Conservation (phyloP, 2,888 invertebrate genomes). For the Baccha elongata region DNA sequence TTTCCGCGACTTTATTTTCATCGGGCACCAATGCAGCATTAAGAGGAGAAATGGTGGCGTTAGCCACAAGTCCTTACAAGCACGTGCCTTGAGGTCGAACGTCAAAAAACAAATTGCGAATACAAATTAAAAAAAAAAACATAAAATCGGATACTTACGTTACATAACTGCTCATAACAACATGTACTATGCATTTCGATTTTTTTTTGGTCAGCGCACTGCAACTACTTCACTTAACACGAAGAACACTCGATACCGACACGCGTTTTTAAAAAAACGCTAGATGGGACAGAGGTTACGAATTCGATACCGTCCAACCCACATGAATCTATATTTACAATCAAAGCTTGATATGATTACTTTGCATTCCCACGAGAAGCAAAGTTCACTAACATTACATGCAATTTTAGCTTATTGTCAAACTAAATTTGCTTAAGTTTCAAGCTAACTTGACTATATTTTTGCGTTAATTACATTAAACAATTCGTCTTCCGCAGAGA, state of each 20-base stretch:
- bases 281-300: no score
- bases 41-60: conserved; percentile 41
- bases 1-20: neutral
- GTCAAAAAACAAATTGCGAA: conserved; percentile 8
- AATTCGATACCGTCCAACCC: no score
- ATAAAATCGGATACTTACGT: conserved; percentile 27
- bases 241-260: conserved; percentile 55
- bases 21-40: conserved; percentile 29
- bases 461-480: no score
- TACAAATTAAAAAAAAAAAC: conserved; percentile 22
- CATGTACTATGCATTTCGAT: conserved; percentile 28
- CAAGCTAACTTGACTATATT: no score
- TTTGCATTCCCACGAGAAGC: no score
- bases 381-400: no score
- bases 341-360: no score
- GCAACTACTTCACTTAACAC: conserved; percentile 52
- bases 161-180: conserved; percentile 45
- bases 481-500: no score
- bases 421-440: no score
- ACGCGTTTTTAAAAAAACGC: no score
- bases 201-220: conserved; percentile 36
- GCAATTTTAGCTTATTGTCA: no score
- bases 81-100: conserved; percentile 55
- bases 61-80: conserved; percentile 41
- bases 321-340: no score